These are phyloP conservation scores for Gymnopithys bicolor DNA, from an alignment of 2,797 vertebrate species.

Conservation along the genomic window DNA sequence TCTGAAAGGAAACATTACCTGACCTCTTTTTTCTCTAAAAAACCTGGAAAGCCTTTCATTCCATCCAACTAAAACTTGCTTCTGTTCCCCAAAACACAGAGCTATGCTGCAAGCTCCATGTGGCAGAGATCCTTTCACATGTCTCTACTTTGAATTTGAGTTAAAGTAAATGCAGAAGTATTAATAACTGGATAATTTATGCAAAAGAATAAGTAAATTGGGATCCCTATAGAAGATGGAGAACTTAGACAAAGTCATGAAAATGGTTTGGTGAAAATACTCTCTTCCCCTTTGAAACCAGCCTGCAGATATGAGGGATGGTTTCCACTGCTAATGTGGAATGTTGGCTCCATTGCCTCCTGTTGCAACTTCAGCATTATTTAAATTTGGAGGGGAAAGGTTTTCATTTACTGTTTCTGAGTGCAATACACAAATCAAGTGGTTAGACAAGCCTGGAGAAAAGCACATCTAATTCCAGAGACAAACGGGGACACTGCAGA, in stretches of 20 bases:
- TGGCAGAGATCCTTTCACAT: neutral
- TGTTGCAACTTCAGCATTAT: neutral
- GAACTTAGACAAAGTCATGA: neutral
- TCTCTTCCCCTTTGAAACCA: neutral
- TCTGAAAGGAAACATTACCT: rapidly evolving
- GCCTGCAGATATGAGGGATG: neutral
- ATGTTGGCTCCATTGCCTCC: neutral
- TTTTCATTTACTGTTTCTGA: neutral
- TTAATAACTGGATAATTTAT: neutral
- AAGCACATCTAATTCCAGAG: neutral
- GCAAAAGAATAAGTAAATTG: neutral
- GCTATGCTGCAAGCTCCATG: neutral
- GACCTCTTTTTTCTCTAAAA: neutral
- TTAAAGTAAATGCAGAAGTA: neutral
- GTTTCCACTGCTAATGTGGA: neutral
- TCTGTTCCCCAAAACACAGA: neutral
- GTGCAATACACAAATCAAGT: slow-evolving; percentile 8
- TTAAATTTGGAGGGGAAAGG: neutral
- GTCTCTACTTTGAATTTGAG: neutral
- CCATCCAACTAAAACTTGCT: neutral
- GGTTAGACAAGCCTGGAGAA: neutral
- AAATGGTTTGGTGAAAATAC: neutral
- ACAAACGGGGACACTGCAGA: neutral
- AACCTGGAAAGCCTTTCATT: rapidly evolving
- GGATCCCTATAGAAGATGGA: neutral